Percentiles rank a stretch among this genome's conserved stretches.
Conservation (phyloP, 2,888 invertebrate genomes). For the Amiota mariae region DNA sequence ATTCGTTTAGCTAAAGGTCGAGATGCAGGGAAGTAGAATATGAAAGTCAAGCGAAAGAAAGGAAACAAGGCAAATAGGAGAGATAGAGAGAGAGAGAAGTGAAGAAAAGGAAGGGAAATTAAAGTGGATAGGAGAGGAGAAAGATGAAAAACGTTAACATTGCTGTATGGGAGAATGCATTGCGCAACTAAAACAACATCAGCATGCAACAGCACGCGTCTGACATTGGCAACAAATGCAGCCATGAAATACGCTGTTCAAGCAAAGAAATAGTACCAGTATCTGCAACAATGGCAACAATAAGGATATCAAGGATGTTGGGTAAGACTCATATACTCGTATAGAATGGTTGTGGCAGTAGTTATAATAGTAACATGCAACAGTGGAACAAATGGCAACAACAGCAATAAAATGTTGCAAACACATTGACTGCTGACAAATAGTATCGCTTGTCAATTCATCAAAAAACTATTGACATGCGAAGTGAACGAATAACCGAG, state of each 20-base stretch:
- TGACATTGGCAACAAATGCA: conserved; percentile 60
- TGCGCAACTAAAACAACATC: conserved; percentile 9
- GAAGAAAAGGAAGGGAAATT: too few relatives aligned
- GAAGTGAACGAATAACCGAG: neutral
- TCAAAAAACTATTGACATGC: conserved; percentile 55
- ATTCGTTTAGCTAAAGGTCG: neutral
- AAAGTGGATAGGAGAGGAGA: too few relatives aligned
- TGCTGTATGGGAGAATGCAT: neutral
- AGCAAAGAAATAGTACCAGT: neutral
- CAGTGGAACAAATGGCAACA: conserved; percentile 44
- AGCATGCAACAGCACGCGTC: conserved; percentile 41
- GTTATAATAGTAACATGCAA: conserved; percentile 44
- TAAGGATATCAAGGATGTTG: neutral
- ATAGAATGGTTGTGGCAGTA: too few relatives aligned
- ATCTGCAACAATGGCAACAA: conserved; percentile 29
- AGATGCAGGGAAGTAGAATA: too few relatives aligned
- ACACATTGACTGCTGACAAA: conserved; percentile 73
- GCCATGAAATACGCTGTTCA: conserved; percentile 21
- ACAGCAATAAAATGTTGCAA: conserved; percentile 70
- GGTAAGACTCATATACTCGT: neutral
- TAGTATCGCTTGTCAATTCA: conserved; percentile 73
- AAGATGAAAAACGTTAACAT: conserved; percentile 35
- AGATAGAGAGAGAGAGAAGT: too few relatives aligned
- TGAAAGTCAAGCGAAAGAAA: too few relatives aligned
- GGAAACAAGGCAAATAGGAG: too few relatives aligned